Conservation (phyloP, 1,140 invertebrate genomes). For the Drosophila nebulosa region DNA sequence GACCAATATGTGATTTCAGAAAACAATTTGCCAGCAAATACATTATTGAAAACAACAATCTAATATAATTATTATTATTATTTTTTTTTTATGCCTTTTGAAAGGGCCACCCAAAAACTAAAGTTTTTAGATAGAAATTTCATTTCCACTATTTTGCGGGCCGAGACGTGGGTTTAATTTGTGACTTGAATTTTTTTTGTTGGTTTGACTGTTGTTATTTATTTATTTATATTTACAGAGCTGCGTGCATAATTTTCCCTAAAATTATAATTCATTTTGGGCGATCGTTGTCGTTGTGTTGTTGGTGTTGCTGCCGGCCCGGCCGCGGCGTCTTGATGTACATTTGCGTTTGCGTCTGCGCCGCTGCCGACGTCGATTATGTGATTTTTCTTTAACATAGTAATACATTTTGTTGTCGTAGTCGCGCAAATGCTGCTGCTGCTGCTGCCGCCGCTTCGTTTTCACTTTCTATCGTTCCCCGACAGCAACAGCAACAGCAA, state of each 20-base stretch:
- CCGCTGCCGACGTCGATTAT: constrained; percentile 58
- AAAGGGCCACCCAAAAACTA: constrained; percentile 52
- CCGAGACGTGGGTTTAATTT: constrained; percentile 44
- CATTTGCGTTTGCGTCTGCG: constrained; percentile 10
- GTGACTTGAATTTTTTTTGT: constrained; percentile 7
- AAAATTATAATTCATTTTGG: constrained; percentile 72
- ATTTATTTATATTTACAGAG: constrained; percentile 69
- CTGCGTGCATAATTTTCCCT: constrained; percentile 75
- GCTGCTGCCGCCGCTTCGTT: constrained; percentile 55
- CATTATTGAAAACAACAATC: constrained; percentile 17
- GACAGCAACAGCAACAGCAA: constrained; percentile 23
- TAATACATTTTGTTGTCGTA: constrained; percentile 70
- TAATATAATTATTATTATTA: constrained; percentile 25
- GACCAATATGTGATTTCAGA: background rate
- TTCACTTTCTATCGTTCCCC: constrained; percentile 75
- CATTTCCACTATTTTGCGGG: constrained; percentile 29
- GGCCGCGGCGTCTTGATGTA: background rate
- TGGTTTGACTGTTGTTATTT: constrained; percentile 51
- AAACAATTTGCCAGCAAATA: background rate
- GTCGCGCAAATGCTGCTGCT: constrained; percentile 52
- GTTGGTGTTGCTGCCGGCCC: constrained; percentile 3
- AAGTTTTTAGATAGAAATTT: constrained; percentile 40
- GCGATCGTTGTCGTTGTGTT: constrained; percentile 31
- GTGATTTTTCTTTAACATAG: constrained; percentile 70
- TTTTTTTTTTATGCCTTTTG: constrained; percentile 27